phyloP scores from a whole-genome alignment of 2,888 invertebrate species.

The Acleris emargana region DNA sequence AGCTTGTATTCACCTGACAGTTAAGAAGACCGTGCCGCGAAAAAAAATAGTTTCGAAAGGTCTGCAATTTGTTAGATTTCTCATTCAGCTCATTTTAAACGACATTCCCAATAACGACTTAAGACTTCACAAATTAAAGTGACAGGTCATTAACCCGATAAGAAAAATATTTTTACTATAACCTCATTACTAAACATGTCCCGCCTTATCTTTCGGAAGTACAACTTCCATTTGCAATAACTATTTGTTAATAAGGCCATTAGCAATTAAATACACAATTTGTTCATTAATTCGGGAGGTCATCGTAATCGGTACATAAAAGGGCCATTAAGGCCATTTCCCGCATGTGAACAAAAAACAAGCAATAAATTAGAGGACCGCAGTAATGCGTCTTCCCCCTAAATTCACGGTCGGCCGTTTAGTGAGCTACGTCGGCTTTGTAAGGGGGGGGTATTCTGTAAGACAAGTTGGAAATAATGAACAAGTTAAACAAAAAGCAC shows the following conservation, averaged over 20 bases:
- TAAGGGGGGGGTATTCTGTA: no score
- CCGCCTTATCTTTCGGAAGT: constrained; percentile 1
- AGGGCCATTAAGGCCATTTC: constrained; percentile 76
- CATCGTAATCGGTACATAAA: constrained; percentile 70
- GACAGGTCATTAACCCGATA: no score
- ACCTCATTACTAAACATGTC: neutral
- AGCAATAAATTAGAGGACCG: constrained; percentile 72
- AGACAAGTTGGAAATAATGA: no score
- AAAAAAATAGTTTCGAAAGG: no score
- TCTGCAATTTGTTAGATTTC: no score
- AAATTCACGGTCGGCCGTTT: constrained; percentile 38
- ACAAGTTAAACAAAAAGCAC: no score
- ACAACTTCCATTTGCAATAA: constrained; percentile 4
- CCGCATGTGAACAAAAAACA: constrained; percentile 74
- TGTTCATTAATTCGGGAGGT: constrained; percentile 47
- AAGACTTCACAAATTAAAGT: no score
- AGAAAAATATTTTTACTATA: neutral
- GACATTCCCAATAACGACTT: no score
- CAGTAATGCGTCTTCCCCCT: constrained; percentile 68
- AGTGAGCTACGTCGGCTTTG: constrained; percentile 45
- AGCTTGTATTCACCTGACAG: no score
- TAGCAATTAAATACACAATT: constrained; percentile 32
- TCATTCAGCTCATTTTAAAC: no score
- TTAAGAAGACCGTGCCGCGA: no score
- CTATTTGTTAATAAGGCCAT: constrained; percentile 23